Percentiles rank a stretch among this genome's conserved stretches.
Conservation (phyloP, 2,113 vertebrate genomes). For the Philantomba maxwellii region DNA sequence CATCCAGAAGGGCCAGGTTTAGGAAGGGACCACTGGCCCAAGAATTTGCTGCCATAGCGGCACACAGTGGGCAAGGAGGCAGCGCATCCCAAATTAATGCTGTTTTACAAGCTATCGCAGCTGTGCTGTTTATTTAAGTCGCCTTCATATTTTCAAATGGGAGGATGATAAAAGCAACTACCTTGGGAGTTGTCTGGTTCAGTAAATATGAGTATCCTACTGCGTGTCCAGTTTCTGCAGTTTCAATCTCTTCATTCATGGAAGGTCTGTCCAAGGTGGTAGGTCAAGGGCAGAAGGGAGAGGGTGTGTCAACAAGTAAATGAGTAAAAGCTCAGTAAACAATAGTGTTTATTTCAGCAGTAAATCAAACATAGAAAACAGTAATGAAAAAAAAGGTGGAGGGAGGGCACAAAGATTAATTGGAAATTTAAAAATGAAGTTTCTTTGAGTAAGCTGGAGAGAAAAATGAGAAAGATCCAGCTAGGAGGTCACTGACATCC, state of each 20-base stretch:
- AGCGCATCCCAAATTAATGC: background rate
- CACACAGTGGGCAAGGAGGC: background rate
- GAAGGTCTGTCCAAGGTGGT: background rate
- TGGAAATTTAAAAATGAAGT: background rate
- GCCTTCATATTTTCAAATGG: too few species aligned
- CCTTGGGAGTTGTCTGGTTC: too few species aligned
- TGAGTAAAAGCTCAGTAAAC: background rate
- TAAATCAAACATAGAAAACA: background rate
- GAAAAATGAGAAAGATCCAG: background rate
- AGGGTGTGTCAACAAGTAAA: background rate
- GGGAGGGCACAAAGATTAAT: background rate
- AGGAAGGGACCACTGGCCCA: background rate
- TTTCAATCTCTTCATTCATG: background rate
- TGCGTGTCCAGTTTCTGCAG: background rate
- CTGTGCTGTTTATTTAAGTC: too few species aligned
- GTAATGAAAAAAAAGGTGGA: background rate
- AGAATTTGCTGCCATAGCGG: fast-evolving
- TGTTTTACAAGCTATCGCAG: too few species aligned
- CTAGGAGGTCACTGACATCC: background rate
- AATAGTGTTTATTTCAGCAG: background rate
- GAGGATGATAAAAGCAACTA: too few species aligned
- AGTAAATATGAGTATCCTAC: background rate
- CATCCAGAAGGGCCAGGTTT: background rate
- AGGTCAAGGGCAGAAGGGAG: background rate
- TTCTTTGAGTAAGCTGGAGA: background rate